A percentile compares a stretch with the other conserved stretches of the same genome.
Evolutionary conservation across 2,888 invertebrate genomes (phyloP).

Genomic region (Sphaerophoria taeniata): DNA sequence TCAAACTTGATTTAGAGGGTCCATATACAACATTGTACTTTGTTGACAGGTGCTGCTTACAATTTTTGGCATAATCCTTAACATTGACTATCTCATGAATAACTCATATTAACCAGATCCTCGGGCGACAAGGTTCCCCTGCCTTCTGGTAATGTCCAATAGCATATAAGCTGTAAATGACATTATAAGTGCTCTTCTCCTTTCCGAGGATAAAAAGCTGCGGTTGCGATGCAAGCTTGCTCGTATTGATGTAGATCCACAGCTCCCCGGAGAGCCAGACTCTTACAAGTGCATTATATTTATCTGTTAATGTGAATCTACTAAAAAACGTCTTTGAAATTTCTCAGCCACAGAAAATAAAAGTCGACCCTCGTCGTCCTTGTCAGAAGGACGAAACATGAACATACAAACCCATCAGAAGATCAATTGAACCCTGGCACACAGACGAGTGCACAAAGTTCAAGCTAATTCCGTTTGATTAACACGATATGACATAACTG

Average conservation of each 20-base stretch:
- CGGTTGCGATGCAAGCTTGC: constrained; percentile 56
- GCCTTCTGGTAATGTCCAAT: constrained; percentile 40
- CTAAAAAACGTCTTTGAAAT: constrained; percentile 17
- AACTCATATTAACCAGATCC: constrained; percentile 30
- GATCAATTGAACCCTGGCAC: constrained; percentile 69
- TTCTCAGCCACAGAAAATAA: constrained; percentile 35
- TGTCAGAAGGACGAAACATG: constrained; percentile 49
- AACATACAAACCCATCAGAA: constrained; percentile 26
- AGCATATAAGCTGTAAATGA: constrained; percentile 29
- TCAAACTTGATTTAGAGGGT: constrained; percentile 77
- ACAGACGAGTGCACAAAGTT: constrained; percentile 69
- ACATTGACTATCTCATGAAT: constrained; percentile 68
- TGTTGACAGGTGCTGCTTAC: constrained; percentile 85
- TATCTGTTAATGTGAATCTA: constrained; percentile 32
- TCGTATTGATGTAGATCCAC: constrained; percentile 19
- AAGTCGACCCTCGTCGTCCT: constrained; percentile 39
- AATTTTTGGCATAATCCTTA: constrained; percentile 83
- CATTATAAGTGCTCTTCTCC: constrained; percentile 25
- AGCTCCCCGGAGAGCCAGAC: constrained; percentile 9
- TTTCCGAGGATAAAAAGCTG: constrained; percentile 27
- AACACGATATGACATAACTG: constrained; percentile 73
- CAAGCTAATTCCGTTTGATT: constrained; percentile 72
- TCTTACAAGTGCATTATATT: constrained; percentile 42
- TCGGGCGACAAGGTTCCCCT: constrained; percentile 13
- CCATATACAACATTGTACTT: constrained; percentile 85